phyloP scores from a whole-genome alignment of 2,113 vertebrate species.

The Colius striatus region DNA sequence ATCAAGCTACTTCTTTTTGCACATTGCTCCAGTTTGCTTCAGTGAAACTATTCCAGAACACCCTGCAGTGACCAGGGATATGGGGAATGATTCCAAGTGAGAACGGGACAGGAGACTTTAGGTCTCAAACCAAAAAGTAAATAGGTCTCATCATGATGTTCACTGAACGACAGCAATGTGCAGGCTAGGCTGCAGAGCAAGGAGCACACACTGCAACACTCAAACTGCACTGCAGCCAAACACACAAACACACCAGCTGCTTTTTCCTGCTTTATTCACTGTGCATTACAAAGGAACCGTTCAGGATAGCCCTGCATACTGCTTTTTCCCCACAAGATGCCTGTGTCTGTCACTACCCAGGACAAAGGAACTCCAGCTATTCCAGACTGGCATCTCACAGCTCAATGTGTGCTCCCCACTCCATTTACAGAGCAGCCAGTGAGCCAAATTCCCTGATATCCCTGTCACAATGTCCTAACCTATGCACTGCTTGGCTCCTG shows the following conservation, averaged over 20 bases:
- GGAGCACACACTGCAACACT: not conserved
- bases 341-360: not conserved
- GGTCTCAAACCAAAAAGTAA: not conserved
- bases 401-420: not conserved
- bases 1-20: not conserved
- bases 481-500: rapidly evolving
- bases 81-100: not conserved
- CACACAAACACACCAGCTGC: not conserved
- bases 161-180: rapidly evolving
- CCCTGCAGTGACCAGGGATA: too few relatives aligned
- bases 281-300: not conserved
- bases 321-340: not conserved
- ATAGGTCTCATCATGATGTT: not conserved
- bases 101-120: not conserved
- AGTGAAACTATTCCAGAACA: not conserved
- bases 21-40: not conserved
- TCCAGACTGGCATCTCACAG: not conserved
- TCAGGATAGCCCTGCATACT: not conserved
- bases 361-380: not conserved
- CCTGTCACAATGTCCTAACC: not conserved
- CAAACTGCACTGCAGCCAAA: not conserved
- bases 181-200: not conserved
- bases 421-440: not conserved
- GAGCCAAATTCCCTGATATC: not conserved
- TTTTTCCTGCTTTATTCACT: not conserved